Base-by-base conservation (phyloP, 1,140 invertebrate species). In the Drosophila tsacasi region DNA sequence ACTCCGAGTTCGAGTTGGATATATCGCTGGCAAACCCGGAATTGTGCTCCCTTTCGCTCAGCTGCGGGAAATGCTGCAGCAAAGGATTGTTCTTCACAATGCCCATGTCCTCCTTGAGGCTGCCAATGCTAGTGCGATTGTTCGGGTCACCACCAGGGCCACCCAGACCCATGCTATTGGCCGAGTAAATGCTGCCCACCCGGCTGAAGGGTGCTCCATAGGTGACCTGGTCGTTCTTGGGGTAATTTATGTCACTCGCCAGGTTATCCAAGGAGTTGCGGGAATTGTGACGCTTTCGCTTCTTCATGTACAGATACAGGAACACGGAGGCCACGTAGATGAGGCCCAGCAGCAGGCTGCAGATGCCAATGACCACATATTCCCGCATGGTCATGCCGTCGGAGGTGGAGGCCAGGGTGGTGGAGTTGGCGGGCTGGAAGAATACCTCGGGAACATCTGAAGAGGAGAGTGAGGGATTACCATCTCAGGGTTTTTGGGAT, bases 311-410 rank as follows among this genome's bases (percentile, higher is more conserved):
- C 9, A 98, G 91, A 84, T 97, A 98, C 1, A 97, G 93, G 23
- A 97, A 96, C 7, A 98, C 95, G 15, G 97, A 97, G 0, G 96
- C 95, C 4, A 97, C 95, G 81, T 98, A 98, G 75, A 97, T 96
- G 15, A 98, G 93, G 0, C 97, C 97, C 6, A 98, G 93, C 3
- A 97, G 93, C 37, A 97, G 93, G 2, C 96, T 96, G 75, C 96
- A 97, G 12, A 97, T 94, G 13, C 96, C 97, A 49, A 98, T 97
- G 0, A 97, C 96, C 1, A 97, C 94, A 76, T 97, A 97, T 91
- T 97, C 97, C 2, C 95, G 94, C 9, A 95, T 93, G 13, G 94
- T 95, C 32, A 96, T 93, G 54, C 95, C 95, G 55, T 94, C 91
- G 12, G 79, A 82, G 8, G 80, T 89, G 68, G 91, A 81, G n/a